These are phyloP conservation scores for Coleophora flavipennella DNA, from an alignment of 2,888 invertebrate genomes.

Conservation along the genomic window DNA sequence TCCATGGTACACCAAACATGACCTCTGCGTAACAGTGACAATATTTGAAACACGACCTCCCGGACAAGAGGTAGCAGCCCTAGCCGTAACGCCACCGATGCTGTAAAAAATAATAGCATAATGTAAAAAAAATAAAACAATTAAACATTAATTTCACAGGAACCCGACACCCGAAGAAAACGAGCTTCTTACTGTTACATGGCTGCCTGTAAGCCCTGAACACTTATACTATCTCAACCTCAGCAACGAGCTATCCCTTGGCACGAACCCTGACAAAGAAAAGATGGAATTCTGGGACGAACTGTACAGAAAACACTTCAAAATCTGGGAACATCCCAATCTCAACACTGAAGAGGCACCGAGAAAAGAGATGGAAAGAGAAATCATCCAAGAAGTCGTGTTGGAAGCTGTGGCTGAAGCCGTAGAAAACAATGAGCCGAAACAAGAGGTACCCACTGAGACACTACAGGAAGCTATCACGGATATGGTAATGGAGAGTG, in stretches of 20 bases:
- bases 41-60: too few species aligned
- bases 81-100: too few species aligned
- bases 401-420: not conserved
- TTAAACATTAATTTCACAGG: constrained; percentile 22
- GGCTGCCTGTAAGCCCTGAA: constrained; percentile 54
- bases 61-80: too few species aligned
- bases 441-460: constrained; percentile 10
- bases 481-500: constrained; percentile 17
- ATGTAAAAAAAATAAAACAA: not conserved
- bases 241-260: constrained; percentile 40
- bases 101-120: too few species aligned
- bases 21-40: too few species aligned
- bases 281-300: constrained; percentile 61
- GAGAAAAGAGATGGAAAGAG: constrained; percentile 10
- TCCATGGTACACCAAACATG: too few species aligned
- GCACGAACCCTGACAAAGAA: constrained; percentile 41
- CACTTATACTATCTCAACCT: constrained; percentile 45
- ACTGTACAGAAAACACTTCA: constrained; percentile 49
- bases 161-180: constrained; percentile 62
- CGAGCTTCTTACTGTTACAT: constrained; percentile 48
- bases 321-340: constrained; percentile 45
- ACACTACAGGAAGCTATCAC: constrained; percentile 10
- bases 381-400: constrained; percentile 5
- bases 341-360: constrained; percentile 21
- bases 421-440: constrained; percentile 1